These are phyloP conservation scores for Lagorchestes hirsutus DNA, from an alignment of 2,797 vertebrate species.

Conservation along the genomic window DNA sequence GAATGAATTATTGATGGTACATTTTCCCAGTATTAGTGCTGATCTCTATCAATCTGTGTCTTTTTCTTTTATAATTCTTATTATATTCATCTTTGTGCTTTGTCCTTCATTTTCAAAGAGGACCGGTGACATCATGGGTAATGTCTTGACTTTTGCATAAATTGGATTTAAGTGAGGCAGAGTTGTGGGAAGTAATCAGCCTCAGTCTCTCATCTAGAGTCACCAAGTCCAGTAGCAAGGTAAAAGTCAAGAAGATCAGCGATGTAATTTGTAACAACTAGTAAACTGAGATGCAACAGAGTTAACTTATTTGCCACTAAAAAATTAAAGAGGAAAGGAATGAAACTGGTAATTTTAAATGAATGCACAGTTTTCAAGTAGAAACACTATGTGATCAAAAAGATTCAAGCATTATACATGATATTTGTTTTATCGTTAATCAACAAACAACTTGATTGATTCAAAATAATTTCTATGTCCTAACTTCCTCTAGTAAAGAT, in stretches of 20 bases:
- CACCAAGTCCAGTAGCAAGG: too few species aligned
- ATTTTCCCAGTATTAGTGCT: background rate
- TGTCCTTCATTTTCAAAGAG: too few species aligned
- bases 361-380: background rate
- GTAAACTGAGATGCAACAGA: background rate
- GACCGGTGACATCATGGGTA: too few species aligned
- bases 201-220: too few species aligned
- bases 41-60: background rate
- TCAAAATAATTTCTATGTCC: too few species aligned
- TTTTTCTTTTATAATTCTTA: background rate
- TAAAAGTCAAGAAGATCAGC: too few species aligned
- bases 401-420: background rate
- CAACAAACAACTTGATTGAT: background rate
- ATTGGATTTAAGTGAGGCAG: too few species aligned
- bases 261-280: too few species aligned
- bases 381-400: background rate
- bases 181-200: too few species aligned
- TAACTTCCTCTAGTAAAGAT: background rate
- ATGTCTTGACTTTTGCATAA: too few species aligned
- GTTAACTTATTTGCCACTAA: background rate
- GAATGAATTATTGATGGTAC: too few species aligned
- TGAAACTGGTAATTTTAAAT: background rate
- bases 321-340: background rate
- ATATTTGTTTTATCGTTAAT: background rate
- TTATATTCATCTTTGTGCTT: too few species aligned